Evolutionary conservation across 2,113 vertebrate genomes (phyloP).

Genomic region (Dasyornis broadbenti): DNA sequence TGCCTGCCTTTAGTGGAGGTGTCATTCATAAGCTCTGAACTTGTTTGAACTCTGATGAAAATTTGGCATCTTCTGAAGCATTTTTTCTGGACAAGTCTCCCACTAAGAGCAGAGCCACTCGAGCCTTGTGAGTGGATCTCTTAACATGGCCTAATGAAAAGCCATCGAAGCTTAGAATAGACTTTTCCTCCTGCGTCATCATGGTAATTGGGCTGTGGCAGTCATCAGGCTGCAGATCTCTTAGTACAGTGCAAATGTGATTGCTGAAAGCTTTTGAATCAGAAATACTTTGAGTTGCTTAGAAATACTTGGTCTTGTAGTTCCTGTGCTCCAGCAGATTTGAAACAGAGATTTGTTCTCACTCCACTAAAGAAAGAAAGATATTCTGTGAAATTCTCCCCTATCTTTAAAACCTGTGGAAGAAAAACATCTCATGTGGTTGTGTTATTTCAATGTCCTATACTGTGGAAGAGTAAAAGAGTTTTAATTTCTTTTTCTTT

Average conservation of each 20-base stretch:
- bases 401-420: neutral
- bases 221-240: neutral
- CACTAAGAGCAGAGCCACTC: neutral
- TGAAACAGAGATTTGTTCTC: neutral
- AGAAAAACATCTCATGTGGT: neutral
- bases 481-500: neutral
- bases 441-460: neutral
- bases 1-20: neutral
- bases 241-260: neutral
- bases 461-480: neutral
- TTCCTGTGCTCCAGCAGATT: neutral
- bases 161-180: neutral
- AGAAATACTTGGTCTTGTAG: neutral
- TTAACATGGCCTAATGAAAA: conserved; percentile 3
- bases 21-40: neutral
- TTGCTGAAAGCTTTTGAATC: neutral
- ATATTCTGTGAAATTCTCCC: neutral
- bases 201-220: neutral
- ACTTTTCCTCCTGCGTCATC: conserved; percentile 3
- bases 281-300: neutral
- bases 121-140: neutral
- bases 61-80: neutral
- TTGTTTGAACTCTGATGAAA: neutral
- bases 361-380: neutral
- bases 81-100: neutral